Base-by-base conservation (phyloP, 2,888 invertebrate genomes). In the Parthenolecanium corni region DNA sequence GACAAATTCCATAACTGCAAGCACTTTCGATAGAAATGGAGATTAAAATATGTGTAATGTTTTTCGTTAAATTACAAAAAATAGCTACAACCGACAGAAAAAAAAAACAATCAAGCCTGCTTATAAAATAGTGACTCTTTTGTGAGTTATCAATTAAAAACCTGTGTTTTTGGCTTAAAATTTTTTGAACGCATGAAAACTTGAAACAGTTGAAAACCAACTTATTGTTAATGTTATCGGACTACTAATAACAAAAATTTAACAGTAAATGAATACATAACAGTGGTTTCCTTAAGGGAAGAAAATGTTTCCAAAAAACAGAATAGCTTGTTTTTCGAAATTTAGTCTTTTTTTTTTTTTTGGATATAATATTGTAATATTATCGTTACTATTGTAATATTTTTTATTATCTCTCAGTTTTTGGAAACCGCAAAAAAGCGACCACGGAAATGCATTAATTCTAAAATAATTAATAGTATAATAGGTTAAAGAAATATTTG, bases 11-110 rank as follows among this genome's bases (percentile, higher is more conserved):
- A 61, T 38, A 18, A 38, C 49, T 61, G 51, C 51, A 61, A 61
- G 51, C 61, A 61, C 61, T 51, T 61, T 38, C 61, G 25, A 36
- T 61, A 51, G 9, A 51, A 61, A 9, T 49, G 20, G 21, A 44
- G 42, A 54, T 46, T 24, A 51, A 57, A 61, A 61, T 61, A 61
- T 61, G 61, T 61, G 61, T 61, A 61, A 49, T 61, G 16, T 61
- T 47, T 61, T 38, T 31, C 31, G 31, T 31, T 31, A 6, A 9
- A 31, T 49, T 61, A 40, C n/a, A 51, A 40, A 58, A 31, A 49
- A 21, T 49, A 44, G 3, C 20, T 23, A 49, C 49, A 21, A 49
- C 12, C 18, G 16, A 42, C n/a, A 44, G 11, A 31, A 31, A 40
- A 24, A 47, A n/a, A 52, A 52, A 31, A 36, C 11, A 52, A 31